Evolutionary conservation across 2,888 invertebrate genomes (phyloP).

Genomic region (Agrochola circellaris): DNA sequence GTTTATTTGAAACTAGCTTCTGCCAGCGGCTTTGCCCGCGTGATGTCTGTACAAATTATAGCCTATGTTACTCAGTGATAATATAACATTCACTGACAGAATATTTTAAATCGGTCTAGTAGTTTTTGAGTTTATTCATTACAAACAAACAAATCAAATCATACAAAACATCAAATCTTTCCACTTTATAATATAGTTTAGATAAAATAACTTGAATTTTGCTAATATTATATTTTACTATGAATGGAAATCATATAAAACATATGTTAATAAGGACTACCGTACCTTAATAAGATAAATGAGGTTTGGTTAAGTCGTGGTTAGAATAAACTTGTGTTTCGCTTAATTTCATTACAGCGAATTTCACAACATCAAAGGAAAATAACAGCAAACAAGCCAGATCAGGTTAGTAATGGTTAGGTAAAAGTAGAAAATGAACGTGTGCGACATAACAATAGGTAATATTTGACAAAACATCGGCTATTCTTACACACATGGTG

Average conservation of each 20-base stretch:
- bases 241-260: background rate
- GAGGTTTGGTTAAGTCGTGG: conserved; percentile 15
- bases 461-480: conserved; percentile 63
- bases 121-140: no score
- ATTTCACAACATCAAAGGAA: conserved; percentile 47
- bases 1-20: no score
- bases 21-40: no score
- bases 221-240: background rate
- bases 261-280: background rate
- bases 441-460: conserved; percentile 55
- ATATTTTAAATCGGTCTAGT: no score
- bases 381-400: conserved; percentile 41
- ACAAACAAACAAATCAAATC: no score
- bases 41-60: no score
- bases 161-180: no score
- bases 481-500: conserved; percentile 65
- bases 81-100: no score
- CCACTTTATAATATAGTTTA: no score
- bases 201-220: no score
- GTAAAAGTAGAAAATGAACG: conserved; percentile 58
- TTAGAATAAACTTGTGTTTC: conserved; percentile 34
- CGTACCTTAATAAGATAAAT: conserved; percentile 21
- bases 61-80: no score
- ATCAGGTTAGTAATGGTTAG: conserved; percentile 45
- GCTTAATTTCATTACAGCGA: conserved; percentile 23